Evolutionary conservation across 2,888 invertebrate species (phyloP).

Genomic region (Auanema freiburgensis): DNA sequence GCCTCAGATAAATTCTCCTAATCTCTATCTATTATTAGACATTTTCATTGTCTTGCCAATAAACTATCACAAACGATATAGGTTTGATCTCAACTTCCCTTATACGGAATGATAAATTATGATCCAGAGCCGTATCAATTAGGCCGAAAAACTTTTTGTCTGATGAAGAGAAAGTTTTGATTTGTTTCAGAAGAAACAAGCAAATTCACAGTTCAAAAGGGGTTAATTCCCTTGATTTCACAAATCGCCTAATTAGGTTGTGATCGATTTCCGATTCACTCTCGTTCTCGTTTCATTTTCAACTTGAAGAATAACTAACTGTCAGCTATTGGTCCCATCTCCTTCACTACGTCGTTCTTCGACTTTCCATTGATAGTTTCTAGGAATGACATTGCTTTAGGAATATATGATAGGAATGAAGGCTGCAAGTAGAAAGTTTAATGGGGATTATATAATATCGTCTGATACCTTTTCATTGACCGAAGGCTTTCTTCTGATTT

Average conservation of each 20-base stretch:
- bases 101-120: no score
- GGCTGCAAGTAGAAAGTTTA: constrained; percentile 10
- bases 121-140: no score
- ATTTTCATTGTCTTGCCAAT: no score
- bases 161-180: no score
- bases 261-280: constrained; percentile 3
- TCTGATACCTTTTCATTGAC: not conserved
- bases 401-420: constrained; percentile 32
- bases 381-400: constrained; percentile 41
- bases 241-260: constrained; percentile 4
- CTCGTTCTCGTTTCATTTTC: constrained; percentile 3
- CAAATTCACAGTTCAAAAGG: no score
- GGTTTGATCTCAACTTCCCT: no score
- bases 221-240: not conserved
- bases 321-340: not conserved
- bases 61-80: no score
- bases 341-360: constrained; percentile 8
- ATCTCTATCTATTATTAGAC: no score
- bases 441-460: not conserved
- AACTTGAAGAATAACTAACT: not conserved
- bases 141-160: no score
- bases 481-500: no score
- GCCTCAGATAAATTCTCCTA: no score
- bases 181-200: no score
- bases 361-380: constrained; percentile 36